phyloP scores from a whole-genome alignment of 2,113 vertebrate genomes.

The Dromiciops gliroides region DNA sequence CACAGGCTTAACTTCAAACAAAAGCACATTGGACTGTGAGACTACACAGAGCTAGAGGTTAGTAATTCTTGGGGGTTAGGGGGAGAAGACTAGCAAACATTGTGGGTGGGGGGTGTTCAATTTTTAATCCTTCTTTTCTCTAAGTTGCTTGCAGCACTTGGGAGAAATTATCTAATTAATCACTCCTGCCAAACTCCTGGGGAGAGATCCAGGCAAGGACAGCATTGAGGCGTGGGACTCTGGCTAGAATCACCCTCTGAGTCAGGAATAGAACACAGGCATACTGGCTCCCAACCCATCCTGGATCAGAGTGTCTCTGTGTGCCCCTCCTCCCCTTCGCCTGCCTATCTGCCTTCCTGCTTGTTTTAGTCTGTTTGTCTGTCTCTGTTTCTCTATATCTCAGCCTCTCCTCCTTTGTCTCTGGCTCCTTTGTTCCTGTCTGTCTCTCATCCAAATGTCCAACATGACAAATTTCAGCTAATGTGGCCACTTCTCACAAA shows the following conservation, averaged over 20 bases:
- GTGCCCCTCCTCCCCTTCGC: background rate
- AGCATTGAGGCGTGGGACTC: slow-evolving; percentile 6
- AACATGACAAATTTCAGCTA: background rate
- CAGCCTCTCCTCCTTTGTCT: background rate
- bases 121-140: slow-evolving; percentile 42
- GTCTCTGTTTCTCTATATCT: too few species aligned
- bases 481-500: background rate
- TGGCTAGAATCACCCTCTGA: background rate
- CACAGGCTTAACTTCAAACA: slow-evolving; percentile 36
- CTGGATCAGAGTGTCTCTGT: background rate
- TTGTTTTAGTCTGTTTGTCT: background rate
- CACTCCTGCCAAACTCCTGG: background rate
- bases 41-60: background rate
- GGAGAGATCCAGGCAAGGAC: slow-evolving; percentile 1
- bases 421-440: background rate
- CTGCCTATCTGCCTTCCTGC: background rate
- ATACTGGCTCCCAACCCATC: background rate
- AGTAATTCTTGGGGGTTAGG: background rate
- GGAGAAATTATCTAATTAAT: slow-evolving; percentile 33
- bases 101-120: background rate
- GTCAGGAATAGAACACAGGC: background rate
- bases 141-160: slow-evolving; percentile 22
- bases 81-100: background rate
- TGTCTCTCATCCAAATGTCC: background rate
- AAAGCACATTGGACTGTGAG: background rate